Conservation (phyloP, 1,140 invertebrate species). For the Trichogramma pretiosum region DNA sequence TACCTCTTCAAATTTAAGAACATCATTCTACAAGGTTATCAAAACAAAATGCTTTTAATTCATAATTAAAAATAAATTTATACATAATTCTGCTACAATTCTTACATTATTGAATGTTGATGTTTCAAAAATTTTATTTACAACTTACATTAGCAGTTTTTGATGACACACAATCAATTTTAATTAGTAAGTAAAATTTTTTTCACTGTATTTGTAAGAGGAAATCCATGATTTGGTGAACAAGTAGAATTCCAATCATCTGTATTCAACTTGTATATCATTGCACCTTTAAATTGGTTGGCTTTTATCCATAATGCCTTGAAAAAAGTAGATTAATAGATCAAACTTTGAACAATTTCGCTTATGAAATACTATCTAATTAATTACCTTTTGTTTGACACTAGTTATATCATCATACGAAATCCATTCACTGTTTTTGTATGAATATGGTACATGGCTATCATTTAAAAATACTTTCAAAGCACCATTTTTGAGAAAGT, state of each 20-base stretch:
- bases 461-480: conserved; percentile 54
- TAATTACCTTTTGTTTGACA: conserved; percentile 58
- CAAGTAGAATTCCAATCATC: conserved; percentile 57
- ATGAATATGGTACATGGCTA: conserved; percentile 70
- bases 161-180: conserved; percentile 2
- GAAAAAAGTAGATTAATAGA: conserved; percentile 23
- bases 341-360: no score
- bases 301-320: conserved; percentile 56
- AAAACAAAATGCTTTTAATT: no score
- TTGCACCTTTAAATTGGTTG: conserved; percentile 58
- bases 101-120: no score
- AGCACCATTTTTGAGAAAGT: conserved; percentile 51
- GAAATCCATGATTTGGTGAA: conserved; percentile 31
- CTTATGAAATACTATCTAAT: conserved; percentile 10
- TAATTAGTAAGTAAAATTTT: conserved; percentile 11
- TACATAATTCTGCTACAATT: not conserved
- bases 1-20: no score
- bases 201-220: conserved; percentile 27
- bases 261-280: conserved; percentile 67
- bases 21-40: no score
- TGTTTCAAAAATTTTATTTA: conserved; percentile 15
- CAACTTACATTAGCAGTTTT: conserved; percentile 10
- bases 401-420: conserved; percentile 77
- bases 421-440: conserved; percentile 70
- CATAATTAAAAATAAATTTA: conserved; percentile 3